Evolutionary conservation across 2,888 invertebrate species (phyloP).

Genomic region (Halictus ligatus): DNA sequence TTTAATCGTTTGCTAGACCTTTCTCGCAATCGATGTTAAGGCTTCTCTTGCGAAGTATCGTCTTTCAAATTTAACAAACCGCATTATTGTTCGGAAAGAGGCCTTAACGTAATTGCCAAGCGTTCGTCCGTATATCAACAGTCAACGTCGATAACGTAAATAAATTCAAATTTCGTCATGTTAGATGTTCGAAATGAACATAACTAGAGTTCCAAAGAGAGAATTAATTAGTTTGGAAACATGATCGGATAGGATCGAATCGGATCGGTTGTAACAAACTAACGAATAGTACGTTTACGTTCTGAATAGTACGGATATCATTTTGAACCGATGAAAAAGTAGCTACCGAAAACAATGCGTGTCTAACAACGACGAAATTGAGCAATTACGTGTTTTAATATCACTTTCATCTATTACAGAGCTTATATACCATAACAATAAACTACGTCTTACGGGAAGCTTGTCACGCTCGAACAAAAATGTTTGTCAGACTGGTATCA

Average conservation of each 20-base stretch:
- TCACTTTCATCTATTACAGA: constrained; percentile 13
- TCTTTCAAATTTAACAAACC: neutral
- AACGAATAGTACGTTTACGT: neutral
- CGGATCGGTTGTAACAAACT: neutral
- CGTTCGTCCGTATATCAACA: neutral
- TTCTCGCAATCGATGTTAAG: constrained; percentile 6
- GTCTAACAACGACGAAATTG: constrained; percentile 41
- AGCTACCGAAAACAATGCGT: neutral
- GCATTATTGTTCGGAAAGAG: constrained; percentile 7
- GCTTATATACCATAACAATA: neutral
- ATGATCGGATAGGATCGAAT: neutral
- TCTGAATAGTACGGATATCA: neutral
- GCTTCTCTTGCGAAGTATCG: neutral
- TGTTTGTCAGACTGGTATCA: constrained; percentile 51
- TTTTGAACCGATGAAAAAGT: neutral
- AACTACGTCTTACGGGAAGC: constrained; percentile 12
- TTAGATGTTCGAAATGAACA: neutral
- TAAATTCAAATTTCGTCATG: constrained; percentile 25
- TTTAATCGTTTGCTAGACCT: constrained; percentile 26
- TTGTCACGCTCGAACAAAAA: constrained; percentile 10
- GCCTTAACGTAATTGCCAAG: constrained; percentile 2
- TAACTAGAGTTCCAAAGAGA: neutral
- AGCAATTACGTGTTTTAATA: constrained; percentile 40
- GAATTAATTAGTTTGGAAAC: neutral
- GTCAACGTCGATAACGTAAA: constrained; percentile 4